Base-by-base conservation (phyloP, 2,888 invertebrate genomes). In the Eulithis testata region DNA sequence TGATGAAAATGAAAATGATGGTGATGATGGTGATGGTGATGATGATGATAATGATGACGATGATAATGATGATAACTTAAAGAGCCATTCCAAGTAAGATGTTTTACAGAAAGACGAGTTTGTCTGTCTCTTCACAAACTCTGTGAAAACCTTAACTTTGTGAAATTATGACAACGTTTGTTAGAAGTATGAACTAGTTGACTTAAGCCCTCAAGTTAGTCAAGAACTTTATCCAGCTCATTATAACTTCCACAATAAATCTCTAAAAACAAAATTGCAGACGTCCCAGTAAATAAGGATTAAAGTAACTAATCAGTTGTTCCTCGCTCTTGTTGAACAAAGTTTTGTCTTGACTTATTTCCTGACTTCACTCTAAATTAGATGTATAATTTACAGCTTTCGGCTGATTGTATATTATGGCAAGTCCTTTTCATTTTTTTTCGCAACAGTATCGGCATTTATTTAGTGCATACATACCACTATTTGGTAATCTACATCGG, bases 301-400 rank as follows among this genome's bases (percentile, higher is more conserved):
- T 89, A 89, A 87, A 88, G 88, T 87, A 87, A 90, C 90, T 88
- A 89, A 90, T 91, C 89, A 89, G 88, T 85, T 83, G 78, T 82
- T 85, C 80, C 81, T 79, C 80, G 77, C 68, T 71, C 76, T 83
- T 85, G 84, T 83, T 80, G 82, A 84, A 79, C 80, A 83, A 91
- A 91, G 84, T 91, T 91, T 81, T 79, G 85, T 86, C 87, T 80
- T 89, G 88, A 91, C 87, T 90, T 89, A 89, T 90, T 85, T 86
- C 85, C 60, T 21, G 52, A 66, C 57, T 57, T 47, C 49, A 60
- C 58, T 55, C 43, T 60, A 56, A 57, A 63, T 63, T 66, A 52
- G 60, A 53, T 43, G 49, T 40, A 27, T 11, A 44, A 44, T n/a
- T 44, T 44, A 5, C n/a, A 21, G 21, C 21, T 21, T 21, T 21